Conservation (phyloP, 2,888 invertebrate genomes). For the Camptogramma bilineatum region DNA sequence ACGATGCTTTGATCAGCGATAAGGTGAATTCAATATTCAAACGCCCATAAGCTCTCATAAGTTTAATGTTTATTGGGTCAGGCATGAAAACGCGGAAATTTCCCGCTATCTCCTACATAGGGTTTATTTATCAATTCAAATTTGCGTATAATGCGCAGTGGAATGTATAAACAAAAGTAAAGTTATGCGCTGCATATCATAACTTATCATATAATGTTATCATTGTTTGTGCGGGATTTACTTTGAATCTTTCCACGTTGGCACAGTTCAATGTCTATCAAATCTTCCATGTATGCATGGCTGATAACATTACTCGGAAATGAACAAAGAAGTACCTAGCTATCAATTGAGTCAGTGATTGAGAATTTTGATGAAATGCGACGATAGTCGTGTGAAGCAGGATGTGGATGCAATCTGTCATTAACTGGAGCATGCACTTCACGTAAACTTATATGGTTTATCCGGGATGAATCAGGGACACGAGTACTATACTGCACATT, state of each 20-base stretch:
- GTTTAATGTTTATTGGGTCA: slow-evolving; percentile 24
- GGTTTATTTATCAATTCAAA: slow-evolving; percentile 27
- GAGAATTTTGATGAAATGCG: background rate
- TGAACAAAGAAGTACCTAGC: slow-evolving; percentile 14
- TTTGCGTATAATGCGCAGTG: slow-evolving; percentile 25
- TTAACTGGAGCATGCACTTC: slow-evolving; percentile 1
- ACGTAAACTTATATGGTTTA: slow-evolving; percentile 8
- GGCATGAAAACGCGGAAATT: slow-evolving; percentile 17
- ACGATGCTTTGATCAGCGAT: slow-evolving; percentile 33
- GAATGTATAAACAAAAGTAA: slow-evolving; percentile 31
- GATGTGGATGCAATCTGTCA: slow-evolving; percentile 7
- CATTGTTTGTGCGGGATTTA: slow-evolving; percentile 28
- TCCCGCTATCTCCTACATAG: slow-evolving; percentile 21
- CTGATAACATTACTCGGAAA: slow-evolving; percentile 1
- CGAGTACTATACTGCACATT: slow-evolving; percentile 1
- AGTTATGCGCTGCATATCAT: slow-evolving; percentile 26
- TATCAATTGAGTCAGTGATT: slow-evolving; percentile 8
- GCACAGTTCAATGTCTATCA: slow-evolving; percentile 12
- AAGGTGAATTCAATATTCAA: slow-evolving; percentile 25
- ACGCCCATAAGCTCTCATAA: slow-evolving; percentile 16
- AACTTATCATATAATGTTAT: slow-evolving; percentile 30
- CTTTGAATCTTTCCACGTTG: slow-evolving; percentile 28
- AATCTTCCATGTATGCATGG: slow-evolving; percentile 14
- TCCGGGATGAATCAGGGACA: slow-evolving; percentile 12
- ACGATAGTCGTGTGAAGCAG: slow-evolving; percentile 8